A percentile compares a stretch with the other conserved stretches of the same genome.
phyloP scores from a whole-genome alignment of 2,888 invertebrate genomes.

The Trachelus troglodyta region DNA sequence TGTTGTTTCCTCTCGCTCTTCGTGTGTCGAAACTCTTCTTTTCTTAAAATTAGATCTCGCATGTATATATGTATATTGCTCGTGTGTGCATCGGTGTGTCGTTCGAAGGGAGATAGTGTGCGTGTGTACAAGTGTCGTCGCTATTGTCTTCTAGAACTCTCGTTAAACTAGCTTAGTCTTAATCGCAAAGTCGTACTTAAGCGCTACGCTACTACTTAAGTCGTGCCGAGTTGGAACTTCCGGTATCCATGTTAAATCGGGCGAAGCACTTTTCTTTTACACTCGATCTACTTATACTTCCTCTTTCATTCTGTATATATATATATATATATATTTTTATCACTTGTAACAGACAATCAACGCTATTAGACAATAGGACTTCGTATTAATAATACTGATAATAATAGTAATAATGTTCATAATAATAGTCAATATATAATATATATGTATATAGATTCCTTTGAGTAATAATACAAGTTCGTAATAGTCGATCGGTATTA shows the following conservation, averaged over 20 bases:
- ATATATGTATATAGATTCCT: slow-evolving; percentile 29
- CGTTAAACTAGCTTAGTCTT: slow-evolving; percentile 30
- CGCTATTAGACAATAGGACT: slow-evolving; percentile 58
- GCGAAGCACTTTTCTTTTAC: no score
- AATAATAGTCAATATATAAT: slow-evolving; percentile 46
- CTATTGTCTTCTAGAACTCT: slow-evolving; percentile 51
- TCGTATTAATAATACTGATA: slow-evolving; percentile 44
- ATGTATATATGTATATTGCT: background rate
- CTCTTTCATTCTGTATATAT: slow-evolving; percentile 12
- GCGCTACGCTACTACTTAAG: slow-evolving; percentile 22
- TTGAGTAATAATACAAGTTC: slow-evolving; percentile 44
- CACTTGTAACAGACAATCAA: slow-evolving; percentile 54
- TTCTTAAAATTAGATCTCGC: no score
- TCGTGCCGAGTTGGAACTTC: background rate
- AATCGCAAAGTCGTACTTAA: slow-evolving; percentile 27
- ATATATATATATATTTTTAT: slow-evolving; percentile 17
- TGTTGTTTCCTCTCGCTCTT: no score
- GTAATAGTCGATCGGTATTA: slow-evolving; percentile 15
- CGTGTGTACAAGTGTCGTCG: slow-evolving; percentile 16
- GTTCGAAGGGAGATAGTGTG: background rate
- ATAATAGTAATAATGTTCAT: slow-evolving; percentile 38
- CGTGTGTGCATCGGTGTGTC: background rate
- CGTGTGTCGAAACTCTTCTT: no score
- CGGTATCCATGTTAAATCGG: background rate
- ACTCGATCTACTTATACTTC: background rate